Conservation (phyloP, 2,888 invertebrate species). For the Cephus runcator region DNA sequence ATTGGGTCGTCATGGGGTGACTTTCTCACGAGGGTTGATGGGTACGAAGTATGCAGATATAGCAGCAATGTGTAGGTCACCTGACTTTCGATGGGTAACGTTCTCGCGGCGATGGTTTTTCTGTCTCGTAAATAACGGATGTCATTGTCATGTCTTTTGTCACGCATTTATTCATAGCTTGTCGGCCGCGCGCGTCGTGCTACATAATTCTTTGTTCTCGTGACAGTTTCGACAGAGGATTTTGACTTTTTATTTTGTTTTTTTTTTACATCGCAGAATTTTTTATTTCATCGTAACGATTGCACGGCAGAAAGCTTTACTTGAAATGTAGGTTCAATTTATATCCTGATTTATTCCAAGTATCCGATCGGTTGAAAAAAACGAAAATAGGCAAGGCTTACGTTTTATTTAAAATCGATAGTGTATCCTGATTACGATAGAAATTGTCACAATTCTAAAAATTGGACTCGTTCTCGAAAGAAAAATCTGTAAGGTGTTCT, state of each 20-base stretch:
- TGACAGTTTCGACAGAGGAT: background rate
- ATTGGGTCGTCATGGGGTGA: background rate
- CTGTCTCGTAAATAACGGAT: background rate
- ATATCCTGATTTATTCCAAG: background rate
- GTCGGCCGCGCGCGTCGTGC: background rate
- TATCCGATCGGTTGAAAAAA: background rate
- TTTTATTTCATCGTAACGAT: background rate
- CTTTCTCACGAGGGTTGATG: background rate
- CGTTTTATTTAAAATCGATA: background rate
- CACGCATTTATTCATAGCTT: background rate
- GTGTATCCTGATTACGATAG: background rate
- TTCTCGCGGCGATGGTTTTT: background rate
- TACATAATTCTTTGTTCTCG: background rate
- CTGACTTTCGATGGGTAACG: background rate
- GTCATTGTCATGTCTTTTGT: background rate
- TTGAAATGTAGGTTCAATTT: background rate
- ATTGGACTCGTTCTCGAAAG: background rate
- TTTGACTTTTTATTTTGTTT: background rate
- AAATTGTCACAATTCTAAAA: background rate
- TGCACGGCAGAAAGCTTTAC: background rate
- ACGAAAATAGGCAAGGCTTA: background rate
- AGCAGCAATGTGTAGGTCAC: background rate
- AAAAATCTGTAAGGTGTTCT: background rate
- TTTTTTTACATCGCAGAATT: background rate
- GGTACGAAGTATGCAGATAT: background rate